These are phyloP conservation scores for Rostratula benghalensis DNA, from an alignment of 2,113 vertebrate genomes.

Conservation along the genomic window DNA sequence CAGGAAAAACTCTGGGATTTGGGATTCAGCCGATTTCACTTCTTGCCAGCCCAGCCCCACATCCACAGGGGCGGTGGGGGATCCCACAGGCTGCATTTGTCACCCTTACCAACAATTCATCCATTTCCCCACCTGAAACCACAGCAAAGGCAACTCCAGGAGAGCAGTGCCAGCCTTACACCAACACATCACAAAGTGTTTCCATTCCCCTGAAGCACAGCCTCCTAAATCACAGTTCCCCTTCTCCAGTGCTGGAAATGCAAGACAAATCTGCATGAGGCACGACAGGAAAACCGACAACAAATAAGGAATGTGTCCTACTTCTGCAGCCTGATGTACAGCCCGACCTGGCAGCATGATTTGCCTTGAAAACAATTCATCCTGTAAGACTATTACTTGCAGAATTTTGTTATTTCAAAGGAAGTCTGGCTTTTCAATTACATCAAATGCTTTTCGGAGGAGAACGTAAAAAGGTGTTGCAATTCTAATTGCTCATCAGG, in stretches of 20 bases:
- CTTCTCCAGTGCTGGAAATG: not conserved
- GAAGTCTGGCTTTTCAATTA: not conserved
- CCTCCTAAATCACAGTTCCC: not conserved
- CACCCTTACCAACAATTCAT: not conserved
- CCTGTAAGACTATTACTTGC: not conserved
- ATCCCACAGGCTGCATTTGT: not conserved
- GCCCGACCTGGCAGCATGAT: not conserved
- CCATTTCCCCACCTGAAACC: not conserved
- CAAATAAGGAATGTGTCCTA: not conserved
- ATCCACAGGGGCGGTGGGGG: fast-evolving
- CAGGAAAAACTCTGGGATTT: not conserved
- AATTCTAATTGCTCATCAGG: not conserved
- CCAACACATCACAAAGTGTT: not conserved
- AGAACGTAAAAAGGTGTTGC: not conserved
- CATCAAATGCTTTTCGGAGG: not conserved
- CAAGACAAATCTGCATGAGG: not conserved
- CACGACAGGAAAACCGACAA: not conserved
- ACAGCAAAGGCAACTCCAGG: not conserved
- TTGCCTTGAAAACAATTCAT: not conserved
- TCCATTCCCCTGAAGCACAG: not conserved
- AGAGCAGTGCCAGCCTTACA: not conserved
- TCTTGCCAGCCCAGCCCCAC: not conserved
- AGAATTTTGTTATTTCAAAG: not conserved
- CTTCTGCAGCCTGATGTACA: not conserved
- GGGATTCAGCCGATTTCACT: not conserved